These are phyloP conservation scores for Orthosia incerta DNA, from an alignment of 2,888 invertebrate genomes.

Conservation along the genomic window DNA sequence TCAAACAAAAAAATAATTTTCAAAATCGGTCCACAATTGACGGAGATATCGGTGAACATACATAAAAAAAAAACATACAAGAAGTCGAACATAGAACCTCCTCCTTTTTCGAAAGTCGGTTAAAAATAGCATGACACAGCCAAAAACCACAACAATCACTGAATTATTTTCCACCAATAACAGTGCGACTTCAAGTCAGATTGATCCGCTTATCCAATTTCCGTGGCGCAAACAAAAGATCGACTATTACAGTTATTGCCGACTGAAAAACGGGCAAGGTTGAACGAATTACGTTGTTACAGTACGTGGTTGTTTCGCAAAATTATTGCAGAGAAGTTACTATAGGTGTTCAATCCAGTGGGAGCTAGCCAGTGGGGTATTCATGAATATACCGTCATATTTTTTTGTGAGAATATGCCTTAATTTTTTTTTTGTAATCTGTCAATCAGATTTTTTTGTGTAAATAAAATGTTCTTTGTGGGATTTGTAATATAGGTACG, in stretches of 20 bases:
- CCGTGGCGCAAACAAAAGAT: constrained; percentile 43
- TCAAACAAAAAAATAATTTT: too few relatives aligned
- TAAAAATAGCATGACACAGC: background rate
- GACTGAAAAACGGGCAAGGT: constrained; percentile 70
- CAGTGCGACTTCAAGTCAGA: constrained; percentile 18
- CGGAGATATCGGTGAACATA: too few relatives aligned
- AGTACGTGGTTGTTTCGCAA: constrained; percentile 64
- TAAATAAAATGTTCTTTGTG: background rate
- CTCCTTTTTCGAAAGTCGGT: too few relatives aligned
- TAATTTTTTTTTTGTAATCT: background rate
- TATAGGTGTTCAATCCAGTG: constrained; percentile 39
- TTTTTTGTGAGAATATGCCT: background rate
- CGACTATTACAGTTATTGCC: constrained; percentile 44
- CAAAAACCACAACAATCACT: background rate
- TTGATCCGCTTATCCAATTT: constrained; percentile 42
- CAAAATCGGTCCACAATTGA: too few relatives aligned
- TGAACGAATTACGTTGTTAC: constrained; percentile 66
- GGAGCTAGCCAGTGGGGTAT: constrained; percentile 1
- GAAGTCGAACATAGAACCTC: too few relatives aligned
- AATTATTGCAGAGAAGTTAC: constrained; percentile 62
- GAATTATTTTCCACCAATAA: background rate
- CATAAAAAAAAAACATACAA: too few relatives aligned
- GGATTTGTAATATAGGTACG: background rate
- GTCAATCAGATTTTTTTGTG: background rate
- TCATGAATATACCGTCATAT: too few relatives aligned